Base-by-base conservation (phyloP, 1,140 invertebrate genomes). In the Lineus longissimus region DNA sequence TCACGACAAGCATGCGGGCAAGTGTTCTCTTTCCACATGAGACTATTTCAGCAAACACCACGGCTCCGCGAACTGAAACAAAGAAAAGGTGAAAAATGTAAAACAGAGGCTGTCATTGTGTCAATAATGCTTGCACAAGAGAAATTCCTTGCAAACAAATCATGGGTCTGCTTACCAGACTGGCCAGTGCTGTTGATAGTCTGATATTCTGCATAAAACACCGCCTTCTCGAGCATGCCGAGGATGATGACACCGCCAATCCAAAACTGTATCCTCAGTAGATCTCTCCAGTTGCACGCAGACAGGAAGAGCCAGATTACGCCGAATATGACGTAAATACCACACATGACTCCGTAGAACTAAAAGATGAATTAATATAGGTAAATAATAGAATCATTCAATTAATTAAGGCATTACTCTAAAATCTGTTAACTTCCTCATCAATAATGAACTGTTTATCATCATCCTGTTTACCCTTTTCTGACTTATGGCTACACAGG, bases 181-280 rank as follows among this genome's bases (percentile, higher is more conserved):
- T 83, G 71, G 0, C 92, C 92, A 13, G 86, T 88, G n/a, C 84
- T 85, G 76, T 91, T 91, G 33, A 93, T 86, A 54, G 85, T 89
- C 69, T 91, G 87, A 81, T 92, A 94, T 78, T 95, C 93, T 0
- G 89, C 92, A 78, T 94, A 93, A 75, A 94, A 96, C 0, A 92
- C 89, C 19, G 94, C 92, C 76, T 89, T 86, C 70, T 86, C 84
- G 55, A 85, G 64, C 79, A 85, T 79, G 23, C 78, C 93, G 0
- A 95, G 79, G 30, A 95, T 82, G 62, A 94, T 92, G 41, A 95
- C 92, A 40, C 86, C 92, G 7, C 91, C 92, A 75, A 97, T 94
- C 93, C 94, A 97, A 82, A 94, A 95, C 84, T 97, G 94, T 31
- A 97, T 91, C 55, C 93, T 83, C n/a, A 97, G 82, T 2, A 97